phyloP scores from a whole-genome alignment of 2,888 invertebrate genomes.

The Leptopilina myrica region DNA sequence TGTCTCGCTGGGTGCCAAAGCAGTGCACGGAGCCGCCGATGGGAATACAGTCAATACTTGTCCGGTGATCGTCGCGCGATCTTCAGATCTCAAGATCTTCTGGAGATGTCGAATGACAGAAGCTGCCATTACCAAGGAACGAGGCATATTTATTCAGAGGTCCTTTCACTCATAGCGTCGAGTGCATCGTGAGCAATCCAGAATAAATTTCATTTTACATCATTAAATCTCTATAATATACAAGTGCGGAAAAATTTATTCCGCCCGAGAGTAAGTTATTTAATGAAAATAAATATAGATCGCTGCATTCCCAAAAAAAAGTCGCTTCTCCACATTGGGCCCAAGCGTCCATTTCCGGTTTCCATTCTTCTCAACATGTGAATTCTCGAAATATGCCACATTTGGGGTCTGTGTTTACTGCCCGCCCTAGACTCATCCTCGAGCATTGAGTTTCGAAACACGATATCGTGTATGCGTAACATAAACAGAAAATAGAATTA shows the following conservation, averaged over 20 bases:
- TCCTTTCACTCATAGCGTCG: conserved; percentile 43
- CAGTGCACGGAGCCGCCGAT: conserved; percentile 27
- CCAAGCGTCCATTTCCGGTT: conserved; percentile 71
- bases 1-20: conserved; percentile 19
- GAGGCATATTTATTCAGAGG: conserved; percentile 49
- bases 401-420: conserved; percentile 9
- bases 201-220: background rate
- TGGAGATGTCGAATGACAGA: conserved; percentile 35
- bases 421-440: background rate
- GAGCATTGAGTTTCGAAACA: conserved; percentile 25
- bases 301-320: background rate
- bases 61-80: conserved; percentile 43
- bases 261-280: background rate
- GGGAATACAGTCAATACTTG: conserved; percentile 46
- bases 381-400: conserved; percentile 15
- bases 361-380: conserved; percentile 62
- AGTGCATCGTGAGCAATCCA: conserved; percentile 35
- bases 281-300: background rate
- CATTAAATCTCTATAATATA: background rate
- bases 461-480: background rate
- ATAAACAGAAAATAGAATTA: background rate
- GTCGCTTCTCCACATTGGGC: conserved; percentile 62
- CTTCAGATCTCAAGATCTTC: conserved; percentile 45
- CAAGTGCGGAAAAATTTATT: background rate
- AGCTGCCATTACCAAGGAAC: conserved; percentile 41